phyloP scores from a whole-genome alignment of 2,888 invertebrate genomes.

The Zeuzera pyrina region DNA sequence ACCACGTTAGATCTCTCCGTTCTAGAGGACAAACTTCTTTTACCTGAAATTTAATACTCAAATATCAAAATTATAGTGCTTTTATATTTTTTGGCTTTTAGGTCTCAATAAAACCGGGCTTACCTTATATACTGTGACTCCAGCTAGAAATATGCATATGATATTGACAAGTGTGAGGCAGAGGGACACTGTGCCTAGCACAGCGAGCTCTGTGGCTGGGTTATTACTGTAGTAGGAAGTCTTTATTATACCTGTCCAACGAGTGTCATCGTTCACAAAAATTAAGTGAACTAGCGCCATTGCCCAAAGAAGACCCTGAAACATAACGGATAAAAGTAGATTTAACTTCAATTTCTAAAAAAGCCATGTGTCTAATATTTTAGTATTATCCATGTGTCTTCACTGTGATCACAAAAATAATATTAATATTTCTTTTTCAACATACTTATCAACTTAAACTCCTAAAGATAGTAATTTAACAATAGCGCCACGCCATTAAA shows the following conservation, averaged over 20 bases:
- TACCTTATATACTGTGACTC: conserved; percentile 80
- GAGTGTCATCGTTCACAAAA: conserved; percentile 51
- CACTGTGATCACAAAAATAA: no score
- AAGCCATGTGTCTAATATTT: no score
- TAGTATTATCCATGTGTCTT: no score
- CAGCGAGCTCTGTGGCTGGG: conserved; percentile 73
- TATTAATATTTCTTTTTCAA: no score
- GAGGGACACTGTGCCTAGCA: conserved; percentile 79
- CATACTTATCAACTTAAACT: no score
- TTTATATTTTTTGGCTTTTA: neutral
- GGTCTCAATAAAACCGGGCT: no score
- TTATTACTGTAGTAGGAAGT: conserved; percentile 71
- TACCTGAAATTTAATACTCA: no score
- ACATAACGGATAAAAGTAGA: conserved; percentile 10
- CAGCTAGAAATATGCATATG: conserved; percentile 79
- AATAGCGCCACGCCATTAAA: no score
- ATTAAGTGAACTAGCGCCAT: conserved; percentile 71
- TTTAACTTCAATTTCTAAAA: no score
- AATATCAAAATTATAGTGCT: no score
- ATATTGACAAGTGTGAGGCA: conserved; percentile 83
- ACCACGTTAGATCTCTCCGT: conserved; percentile 45
- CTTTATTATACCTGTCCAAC: conserved; percentile 47
- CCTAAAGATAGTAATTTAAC: no score
- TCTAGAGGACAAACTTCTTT: conserved; percentile 76
- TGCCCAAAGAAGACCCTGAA: conserved; percentile 77